Conservation (phyloP, 2,797 vertebrate genomes). For the Capromys pilorides region DNA sequence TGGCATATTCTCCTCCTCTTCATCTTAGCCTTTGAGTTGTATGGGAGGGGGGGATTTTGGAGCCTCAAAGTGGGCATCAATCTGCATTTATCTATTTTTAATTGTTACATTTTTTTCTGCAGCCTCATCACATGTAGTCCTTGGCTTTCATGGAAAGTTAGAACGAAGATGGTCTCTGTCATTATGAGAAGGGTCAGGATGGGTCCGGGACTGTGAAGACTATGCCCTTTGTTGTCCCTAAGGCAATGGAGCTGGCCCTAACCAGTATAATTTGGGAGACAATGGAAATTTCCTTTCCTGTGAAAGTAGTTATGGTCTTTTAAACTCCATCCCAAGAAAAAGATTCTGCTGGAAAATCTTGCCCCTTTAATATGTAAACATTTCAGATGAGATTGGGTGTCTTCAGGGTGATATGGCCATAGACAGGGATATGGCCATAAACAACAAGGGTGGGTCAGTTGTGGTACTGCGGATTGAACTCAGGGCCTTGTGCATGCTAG, state of each 20-base stretch:
- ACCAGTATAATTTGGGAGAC: background rate
- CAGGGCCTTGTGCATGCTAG: too few relatives aligned
- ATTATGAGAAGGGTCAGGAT: background rate
- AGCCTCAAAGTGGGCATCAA: background rate
- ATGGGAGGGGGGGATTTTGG: background rate
- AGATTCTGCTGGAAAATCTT: background rate
- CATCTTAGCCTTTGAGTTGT: slow-evolving; percentile 21
- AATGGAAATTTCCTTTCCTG: background rate
- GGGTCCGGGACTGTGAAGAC: background rate
- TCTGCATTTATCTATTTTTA: slow-evolving; percentile 35
- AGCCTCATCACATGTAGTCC: background rate
- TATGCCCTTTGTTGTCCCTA: background rate
- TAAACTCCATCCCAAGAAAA: background rate
- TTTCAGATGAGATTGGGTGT: background rate
- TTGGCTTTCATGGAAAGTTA: background rate
- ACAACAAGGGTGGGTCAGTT: too few relatives aligned
- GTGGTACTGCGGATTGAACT: too few relatives aligned
- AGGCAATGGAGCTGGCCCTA: background rate
- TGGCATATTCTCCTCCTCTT: background rate
- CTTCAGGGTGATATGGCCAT: too few relatives aligned
- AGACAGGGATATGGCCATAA: too few relatives aligned
- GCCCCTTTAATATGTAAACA: background rate
- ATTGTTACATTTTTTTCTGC: background rate
- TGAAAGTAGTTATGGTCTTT: background rate
- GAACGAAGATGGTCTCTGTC: background rate